A percentile compares a stretch with the other conserved stretches of the same genome.
These are phyloP conservation scores for Drosophila mettleri DNA, from an alignment of 2,888 invertebrate genomes.

Conservation along the genomic window DNA sequence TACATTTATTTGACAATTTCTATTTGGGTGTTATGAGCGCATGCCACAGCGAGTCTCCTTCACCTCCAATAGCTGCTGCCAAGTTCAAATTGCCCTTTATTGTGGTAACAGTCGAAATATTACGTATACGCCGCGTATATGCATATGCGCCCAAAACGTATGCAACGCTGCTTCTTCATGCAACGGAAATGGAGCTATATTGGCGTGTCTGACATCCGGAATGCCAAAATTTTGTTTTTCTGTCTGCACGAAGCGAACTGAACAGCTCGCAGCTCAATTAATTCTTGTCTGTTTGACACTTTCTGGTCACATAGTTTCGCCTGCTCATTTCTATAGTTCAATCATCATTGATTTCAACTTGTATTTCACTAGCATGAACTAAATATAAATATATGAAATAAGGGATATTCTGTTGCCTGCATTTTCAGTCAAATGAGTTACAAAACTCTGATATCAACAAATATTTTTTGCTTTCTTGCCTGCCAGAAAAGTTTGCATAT, in stretches of 20 bases:
- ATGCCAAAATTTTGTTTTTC: constrained; percentile 12
- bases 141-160: constrained; percentile 37
- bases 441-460: constrained; percentile 21
- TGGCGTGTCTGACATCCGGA: constrained; percentile 45
- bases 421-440: constrained; percentile 40
- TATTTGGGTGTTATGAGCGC: constrained; percentile 32
- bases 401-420: constrained; percentile 9
- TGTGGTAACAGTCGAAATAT: constrained; percentile 46
- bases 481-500: not conserved
- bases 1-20: constrained; percentile 73
- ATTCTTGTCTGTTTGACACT: constrained; percentile 36
- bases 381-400: constrained; percentile 16
- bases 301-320: not conserved
- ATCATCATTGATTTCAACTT: constrained; percentile 25
- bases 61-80: constrained; percentile 14
- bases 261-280: constrained; percentile 35
- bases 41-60: constrained; percentile 16
- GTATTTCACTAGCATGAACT: constrained; percentile 22
- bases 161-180: constrained; percentile 29
- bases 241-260: constrained; percentile 1
- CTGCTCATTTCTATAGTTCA: constrained; percentile 35
- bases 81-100: constrained; percentile 29
- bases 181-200: constrained; percentile 44
- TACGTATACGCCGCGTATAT: constrained; percentile 52
- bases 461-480: constrained; percentile 15